Conservation (phyloP, 1,140 invertebrate genomes). For the Oppia nitens region DNA sequence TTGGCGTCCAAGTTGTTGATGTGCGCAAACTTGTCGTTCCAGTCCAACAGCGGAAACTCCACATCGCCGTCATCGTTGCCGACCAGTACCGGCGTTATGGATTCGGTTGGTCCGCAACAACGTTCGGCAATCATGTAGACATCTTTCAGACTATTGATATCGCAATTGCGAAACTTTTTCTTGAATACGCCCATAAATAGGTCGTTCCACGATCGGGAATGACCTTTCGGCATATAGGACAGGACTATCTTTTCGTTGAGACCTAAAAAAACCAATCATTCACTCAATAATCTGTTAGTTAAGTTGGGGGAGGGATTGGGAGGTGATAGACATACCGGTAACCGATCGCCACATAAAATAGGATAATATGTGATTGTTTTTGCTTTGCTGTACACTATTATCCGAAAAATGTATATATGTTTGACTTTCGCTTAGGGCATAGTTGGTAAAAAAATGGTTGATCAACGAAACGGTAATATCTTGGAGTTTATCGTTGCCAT, state of each 20-base stretch:
- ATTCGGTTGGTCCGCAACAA: not conserved
- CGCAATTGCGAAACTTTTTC: constrained; percentile 9
- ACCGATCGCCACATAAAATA: constrained; percentile 12
- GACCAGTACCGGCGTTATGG: not conserved
- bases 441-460: constrained; percentile 3
- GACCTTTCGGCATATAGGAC: not conserved
- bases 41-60: not conserved
- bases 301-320: too few species aligned
- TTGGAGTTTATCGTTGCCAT: not conserved
- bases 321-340: constrained; percentile 3
- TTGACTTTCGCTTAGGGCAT: not conserved
- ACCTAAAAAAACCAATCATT: not conserved
- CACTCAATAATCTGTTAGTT: too few species aligned
- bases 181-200: constrained; percentile 7
- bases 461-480: constrained; percentile 5
- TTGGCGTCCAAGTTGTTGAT: not conserved
- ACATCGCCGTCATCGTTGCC: constrained; percentile 1
- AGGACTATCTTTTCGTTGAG: not conserved
- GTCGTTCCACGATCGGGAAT: constrained; percentile 7
- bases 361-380: constrained; percentile 1
- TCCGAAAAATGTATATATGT: not conserved
- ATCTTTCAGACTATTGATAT: not conserved
- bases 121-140: not conserved
- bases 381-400: not conserved
- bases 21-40: not conserved